Percentiles rank a stretch among this genome's conserved stretches.
These are phyloP conservation scores for Platyscapa corneri DNA, from an alignment of 1,140 invertebrate species.

Conservation along the genomic window DNA sequence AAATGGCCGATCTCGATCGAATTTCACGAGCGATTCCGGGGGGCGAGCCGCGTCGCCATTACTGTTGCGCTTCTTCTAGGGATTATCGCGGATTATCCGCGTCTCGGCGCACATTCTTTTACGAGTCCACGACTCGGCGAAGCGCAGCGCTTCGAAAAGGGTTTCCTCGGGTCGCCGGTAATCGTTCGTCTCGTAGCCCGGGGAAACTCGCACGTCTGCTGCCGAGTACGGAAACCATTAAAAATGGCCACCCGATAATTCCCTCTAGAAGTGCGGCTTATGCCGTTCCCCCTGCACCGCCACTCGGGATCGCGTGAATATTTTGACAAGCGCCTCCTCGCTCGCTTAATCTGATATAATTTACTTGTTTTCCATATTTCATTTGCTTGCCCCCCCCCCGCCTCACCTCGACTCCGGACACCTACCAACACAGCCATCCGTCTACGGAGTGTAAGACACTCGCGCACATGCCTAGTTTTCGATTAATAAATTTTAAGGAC, in stretches of 20 bases:
- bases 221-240: neutral
- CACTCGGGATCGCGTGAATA: neutral
- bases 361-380: neutral
- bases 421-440: neutral
- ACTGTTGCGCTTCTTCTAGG: conserved; percentile 9
- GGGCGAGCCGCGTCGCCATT: neutral
- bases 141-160: neutral
- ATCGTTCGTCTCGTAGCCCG: neutral
- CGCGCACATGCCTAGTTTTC: neutral
- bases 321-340: neutral
- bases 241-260: conserved; percentile 3
- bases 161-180: neutral
- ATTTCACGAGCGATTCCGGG: neutral
- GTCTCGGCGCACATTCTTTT: conserved; percentile 38
- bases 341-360: neutral
- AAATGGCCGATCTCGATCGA: conserved; percentile 9
- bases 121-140: conserved; percentile 16
- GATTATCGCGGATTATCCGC: conserved; percentile 50
- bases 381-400: too few relatives aligned
- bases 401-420: too few relatives aligned
- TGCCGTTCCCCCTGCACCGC: neutral
- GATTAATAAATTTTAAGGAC: neutral
- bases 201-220: neutral
- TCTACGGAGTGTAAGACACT: too few relatives aligned
- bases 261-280: neutral